Percentiles rank a stretch among this genome's conserved stretches.
Conservation (phyloP, 2,797 vertebrate species). For the Oophaga sylvatica region DNA sequence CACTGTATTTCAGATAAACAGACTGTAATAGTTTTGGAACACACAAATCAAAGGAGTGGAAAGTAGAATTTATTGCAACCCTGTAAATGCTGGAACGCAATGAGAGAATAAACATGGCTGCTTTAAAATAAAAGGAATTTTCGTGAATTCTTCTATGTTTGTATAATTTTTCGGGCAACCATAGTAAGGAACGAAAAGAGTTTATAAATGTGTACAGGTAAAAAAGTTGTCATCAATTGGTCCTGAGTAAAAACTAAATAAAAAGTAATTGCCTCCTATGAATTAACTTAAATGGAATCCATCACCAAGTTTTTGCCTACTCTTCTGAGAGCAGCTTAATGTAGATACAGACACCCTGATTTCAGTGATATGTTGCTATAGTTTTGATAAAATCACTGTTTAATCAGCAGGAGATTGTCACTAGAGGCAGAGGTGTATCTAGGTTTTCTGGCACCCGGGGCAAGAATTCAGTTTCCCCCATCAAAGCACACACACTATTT, state of each 20-base stretch:
- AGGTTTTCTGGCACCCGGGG: too few relatives aligned
- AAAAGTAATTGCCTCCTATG: too few relatives aligned
- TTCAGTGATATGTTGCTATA: too few relatives aligned
- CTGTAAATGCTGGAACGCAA: neutral
- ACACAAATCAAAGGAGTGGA: neutral
- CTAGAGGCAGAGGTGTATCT: too few relatives aligned
- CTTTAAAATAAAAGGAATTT: neutral
- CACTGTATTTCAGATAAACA: constrained; percentile 20
- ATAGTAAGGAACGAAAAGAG: neutral
- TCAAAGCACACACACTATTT: too few relatives aligned
- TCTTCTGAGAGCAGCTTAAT: too few relatives aligned
- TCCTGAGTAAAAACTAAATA: neutral
- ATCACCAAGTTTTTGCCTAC: too few relatives aligned
- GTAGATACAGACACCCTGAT: too few relatives aligned
- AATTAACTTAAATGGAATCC: too few relatives aligned
- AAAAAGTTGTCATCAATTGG: neutral
- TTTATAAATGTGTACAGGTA: neutral
- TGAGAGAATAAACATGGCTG: neutral
- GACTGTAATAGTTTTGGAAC: neutral
- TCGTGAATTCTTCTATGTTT: neutral
- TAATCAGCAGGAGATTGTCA: too few relatives aligned
- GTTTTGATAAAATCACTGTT: too few relatives aligned
- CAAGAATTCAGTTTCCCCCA: too few relatives aligned
- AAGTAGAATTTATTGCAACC: neutral
- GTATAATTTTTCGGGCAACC: neutral